Conservation (phyloP, 2,888 invertebrate genomes). For the Mylabris sibirica region DNA sequence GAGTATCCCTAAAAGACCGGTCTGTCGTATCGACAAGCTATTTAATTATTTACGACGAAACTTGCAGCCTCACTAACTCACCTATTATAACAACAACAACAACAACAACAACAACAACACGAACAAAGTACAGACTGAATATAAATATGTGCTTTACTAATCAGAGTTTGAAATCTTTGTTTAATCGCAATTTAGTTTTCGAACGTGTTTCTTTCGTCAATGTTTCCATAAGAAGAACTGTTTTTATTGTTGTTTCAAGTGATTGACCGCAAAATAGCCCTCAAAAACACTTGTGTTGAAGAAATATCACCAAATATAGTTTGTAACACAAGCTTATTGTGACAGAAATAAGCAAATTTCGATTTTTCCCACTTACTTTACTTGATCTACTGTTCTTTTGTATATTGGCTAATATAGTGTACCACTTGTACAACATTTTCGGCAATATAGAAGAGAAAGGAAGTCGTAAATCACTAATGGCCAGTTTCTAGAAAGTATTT, state of each 20-base stretch:
- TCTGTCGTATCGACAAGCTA: conserved; percentile 20
- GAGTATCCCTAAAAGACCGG: not conserved
- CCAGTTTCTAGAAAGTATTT: too few relatives aligned
- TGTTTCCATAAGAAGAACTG: too few relatives aligned
- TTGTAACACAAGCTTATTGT: too few relatives aligned
- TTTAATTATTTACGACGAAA: conserved; percentile 35
- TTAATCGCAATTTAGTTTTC: conserved; percentile 10
- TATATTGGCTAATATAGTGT: not conserved
- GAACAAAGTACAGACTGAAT: conserved; percentile 17
- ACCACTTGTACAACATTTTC: not conserved
- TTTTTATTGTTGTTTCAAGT: too few relatives aligned
- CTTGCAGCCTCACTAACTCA: conserved; percentile 23
- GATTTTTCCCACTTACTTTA: not conserved
- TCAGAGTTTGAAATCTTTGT: conserved; percentile 12
- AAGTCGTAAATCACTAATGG: too few relatives aligned
- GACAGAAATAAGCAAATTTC: too few relatives aligned
- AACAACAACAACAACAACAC: not conserved
- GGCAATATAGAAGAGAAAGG: not conserved
- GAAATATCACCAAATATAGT: too few relatives aligned
- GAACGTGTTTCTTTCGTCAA: too few relatives aligned
- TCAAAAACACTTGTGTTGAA: too few relatives aligned
- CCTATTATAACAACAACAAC: not conserved
- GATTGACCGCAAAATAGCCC: too few relatives aligned
- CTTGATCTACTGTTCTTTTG: conserved; percentile 8
- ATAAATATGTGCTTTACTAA: conserved; percentile 19